Base-by-base conservation (phyloP, 92 coral and sea anemone species). In the Parazoanthus darwini region DNA sequence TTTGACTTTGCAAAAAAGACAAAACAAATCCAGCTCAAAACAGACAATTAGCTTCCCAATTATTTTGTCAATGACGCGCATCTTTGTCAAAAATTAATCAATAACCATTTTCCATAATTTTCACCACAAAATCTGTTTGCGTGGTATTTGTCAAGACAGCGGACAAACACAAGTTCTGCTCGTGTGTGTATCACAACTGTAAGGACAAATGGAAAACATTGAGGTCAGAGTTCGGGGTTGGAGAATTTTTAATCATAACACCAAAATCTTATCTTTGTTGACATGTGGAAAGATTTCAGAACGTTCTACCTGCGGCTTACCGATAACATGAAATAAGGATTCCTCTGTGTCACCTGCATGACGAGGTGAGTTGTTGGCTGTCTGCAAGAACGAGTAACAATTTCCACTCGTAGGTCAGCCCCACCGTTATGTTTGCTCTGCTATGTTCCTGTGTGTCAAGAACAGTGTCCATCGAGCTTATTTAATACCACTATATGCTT, bases 221-320 rank as follows among this genome's bases (percentile, higher is more conserved):
- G 79, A 82, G 82, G 92, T 88, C 88, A 89, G 88, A 43, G 80
- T 75, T 43, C 85, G 90, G 65, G 39, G 82, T 20, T 79, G 75
- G 81, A 59, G 65, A 77, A 88, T 89, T 89, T 92, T 89, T 86
- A 89, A 82, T 92, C 85, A 81, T 81, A 92, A 92, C 92, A 92
- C 36, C 75, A 58, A 65, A 86, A 92, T 89, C 94, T 92, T 92
- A 92, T 92, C 94, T 86, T 44, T 65, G 73, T 77, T 80, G 88
- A 89, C 90, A 92, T 86, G 93, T 78, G 88, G 85, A 78, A 78
- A 86, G 90, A 86, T 92, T 81, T 86, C 18, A 68, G 79, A 76
- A 67, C 50, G 75, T 82, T 89, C 85, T 92, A 86, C 70, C 79
- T 77, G 88, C 79, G 77, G 79, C 85, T 23, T n/a, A 20, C 56